Percentiles rank a stretch among this genome's conserved stretches.
Evolutionary conservation across 1,140 invertebrate genomes (phyloP).

Genomic region (Euglossa dilemma): DNA sequence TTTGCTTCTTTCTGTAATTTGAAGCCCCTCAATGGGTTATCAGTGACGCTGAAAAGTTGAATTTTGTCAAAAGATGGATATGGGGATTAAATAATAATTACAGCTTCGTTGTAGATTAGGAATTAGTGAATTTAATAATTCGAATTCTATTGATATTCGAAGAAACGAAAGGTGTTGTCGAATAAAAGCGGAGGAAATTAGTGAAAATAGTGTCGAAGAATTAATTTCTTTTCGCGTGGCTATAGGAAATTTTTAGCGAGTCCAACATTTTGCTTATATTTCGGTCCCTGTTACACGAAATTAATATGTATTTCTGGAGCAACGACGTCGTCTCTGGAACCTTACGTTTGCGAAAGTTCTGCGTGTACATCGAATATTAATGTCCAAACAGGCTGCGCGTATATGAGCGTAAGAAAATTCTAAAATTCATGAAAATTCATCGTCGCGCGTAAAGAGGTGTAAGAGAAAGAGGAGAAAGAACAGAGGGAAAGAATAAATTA

Average conservation of each 20-base stretch:
- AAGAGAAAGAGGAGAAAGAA: neutral
- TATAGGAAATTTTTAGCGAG: neutral
- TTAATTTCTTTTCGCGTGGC: neutral
- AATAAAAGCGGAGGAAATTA: neutral
- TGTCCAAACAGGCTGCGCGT: neutral
- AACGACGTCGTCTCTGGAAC: neutral
- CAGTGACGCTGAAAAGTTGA: too few species aligned
- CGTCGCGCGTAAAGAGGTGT: neutral
- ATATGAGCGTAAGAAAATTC: neutral
- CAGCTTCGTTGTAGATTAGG: too few species aligned
- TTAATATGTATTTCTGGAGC: conserved; percentile 26
- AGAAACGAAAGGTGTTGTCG: neutral
- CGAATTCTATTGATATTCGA: neutral
- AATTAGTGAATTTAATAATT: too few species aligned
- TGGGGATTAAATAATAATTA: too few species aligned
- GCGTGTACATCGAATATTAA: conserved; percentile 33
- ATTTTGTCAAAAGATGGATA: too few species aligned
- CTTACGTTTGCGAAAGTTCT: neutral
- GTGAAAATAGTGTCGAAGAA: neutral
- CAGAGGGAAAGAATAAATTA: neutral
- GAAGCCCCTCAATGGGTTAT: too few species aligned
- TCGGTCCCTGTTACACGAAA: neutral
- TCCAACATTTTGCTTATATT: neutral
- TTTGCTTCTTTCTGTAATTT: too few species aligned
- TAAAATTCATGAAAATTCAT: conserved; percentile 40